Percentiles rank a stretch among this genome's conserved stretches.
These are phyloP conservation scores for Carduelis carduelis DNA, from an alignment of 2,797 vertebrate species.

Conservation along the genomic window DNA sequence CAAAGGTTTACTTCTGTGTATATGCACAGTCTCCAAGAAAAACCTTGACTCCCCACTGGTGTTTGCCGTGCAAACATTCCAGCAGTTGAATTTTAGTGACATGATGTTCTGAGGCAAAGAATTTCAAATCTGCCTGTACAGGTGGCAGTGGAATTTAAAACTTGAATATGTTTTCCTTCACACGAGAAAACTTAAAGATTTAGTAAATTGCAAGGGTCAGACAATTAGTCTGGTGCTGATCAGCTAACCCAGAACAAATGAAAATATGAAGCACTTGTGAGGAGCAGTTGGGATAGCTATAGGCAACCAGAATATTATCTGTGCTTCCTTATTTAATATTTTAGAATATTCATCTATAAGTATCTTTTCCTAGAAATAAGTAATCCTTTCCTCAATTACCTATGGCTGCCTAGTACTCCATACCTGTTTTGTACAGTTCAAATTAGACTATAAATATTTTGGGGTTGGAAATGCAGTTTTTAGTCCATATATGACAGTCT, in stretches of 20 bases:
- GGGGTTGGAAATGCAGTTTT: background rate
- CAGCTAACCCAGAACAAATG: background rate
- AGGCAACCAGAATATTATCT: background rate
- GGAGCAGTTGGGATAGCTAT: background rate
- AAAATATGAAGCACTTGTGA: background rate
- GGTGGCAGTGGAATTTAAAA: background rate
- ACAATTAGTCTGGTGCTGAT: background rate
- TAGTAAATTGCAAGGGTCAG: background rate
- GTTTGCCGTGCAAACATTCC: constrained; percentile 16
- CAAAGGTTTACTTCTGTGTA: constrained; percentile 10
- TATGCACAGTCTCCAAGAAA: background rate
- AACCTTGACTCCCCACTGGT: background rate
- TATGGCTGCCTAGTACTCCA: background rate
- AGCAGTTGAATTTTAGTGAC: background rate
- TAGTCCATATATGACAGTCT: background rate
- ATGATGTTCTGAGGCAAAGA: background rate
- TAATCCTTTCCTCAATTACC: background rate
- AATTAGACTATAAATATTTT: background rate
- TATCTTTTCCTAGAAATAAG: background rate
- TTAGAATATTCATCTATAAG: background rate
- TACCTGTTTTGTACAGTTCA: background rate
- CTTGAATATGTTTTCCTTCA: background rate
- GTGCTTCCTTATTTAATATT: background rate
- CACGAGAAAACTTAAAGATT: background rate
- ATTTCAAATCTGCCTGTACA: background rate